Evolutionary conservation across 2,888 invertebrate species (phyloP).

Genomic region (Cabera pusaria): DNA sequence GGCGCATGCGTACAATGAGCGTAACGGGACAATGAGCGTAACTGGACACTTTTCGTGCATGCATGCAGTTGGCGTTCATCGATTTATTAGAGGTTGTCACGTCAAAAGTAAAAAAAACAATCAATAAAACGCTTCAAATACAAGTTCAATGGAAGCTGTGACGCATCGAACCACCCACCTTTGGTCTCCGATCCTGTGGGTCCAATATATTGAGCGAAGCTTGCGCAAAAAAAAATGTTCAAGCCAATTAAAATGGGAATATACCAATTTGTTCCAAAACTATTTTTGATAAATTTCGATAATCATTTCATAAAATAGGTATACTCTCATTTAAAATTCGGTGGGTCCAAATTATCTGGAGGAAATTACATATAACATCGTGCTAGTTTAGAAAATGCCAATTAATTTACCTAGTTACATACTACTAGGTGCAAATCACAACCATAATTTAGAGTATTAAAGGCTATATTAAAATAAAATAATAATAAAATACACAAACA

Average conservation of each 20-base stretch:
- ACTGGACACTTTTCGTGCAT: too few relatives aligned
- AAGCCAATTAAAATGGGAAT: slow-evolving; percentile 79
- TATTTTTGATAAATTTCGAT: background rate
- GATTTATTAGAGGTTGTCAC: too few relatives aligned
- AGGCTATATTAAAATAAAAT: too few relatives aligned
- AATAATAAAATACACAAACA: too few relatives aligned
- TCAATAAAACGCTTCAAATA: too few relatives aligned
- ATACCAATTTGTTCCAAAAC: slow-evolving; percentile 33
- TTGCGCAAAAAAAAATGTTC: slow-evolving; percentile 81
- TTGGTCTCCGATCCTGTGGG: slow-evolving; percentile 69
- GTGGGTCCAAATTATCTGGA: slow-evolving; percentile 11
- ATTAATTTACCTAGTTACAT: slow-evolving; percentile 11
- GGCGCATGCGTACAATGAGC: too few relatives aligned
- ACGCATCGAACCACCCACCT: slow-evolving; percentile 60
- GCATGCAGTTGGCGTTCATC: too few relatives aligned
- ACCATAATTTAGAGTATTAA: too few relatives aligned
- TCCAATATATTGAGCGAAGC: slow-evolving; percentile 77
- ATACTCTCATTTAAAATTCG: slow-evolving; percentile 29
- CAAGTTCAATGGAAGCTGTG: slow-evolving; percentile 21
- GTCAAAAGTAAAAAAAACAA: too few relatives aligned
- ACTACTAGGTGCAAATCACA: slow-evolving; percentile 22
- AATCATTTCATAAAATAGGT: slow-evolving; percentile 11
- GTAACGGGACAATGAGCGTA: too few relatives aligned
- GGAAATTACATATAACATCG: slow-evolving; percentile 9
- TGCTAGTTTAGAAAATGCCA: slow-evolving; percentile 21